Base-by-base conservation (phyloP, 2,888 invertebrate species). In the Lithophane socia region DNA sequence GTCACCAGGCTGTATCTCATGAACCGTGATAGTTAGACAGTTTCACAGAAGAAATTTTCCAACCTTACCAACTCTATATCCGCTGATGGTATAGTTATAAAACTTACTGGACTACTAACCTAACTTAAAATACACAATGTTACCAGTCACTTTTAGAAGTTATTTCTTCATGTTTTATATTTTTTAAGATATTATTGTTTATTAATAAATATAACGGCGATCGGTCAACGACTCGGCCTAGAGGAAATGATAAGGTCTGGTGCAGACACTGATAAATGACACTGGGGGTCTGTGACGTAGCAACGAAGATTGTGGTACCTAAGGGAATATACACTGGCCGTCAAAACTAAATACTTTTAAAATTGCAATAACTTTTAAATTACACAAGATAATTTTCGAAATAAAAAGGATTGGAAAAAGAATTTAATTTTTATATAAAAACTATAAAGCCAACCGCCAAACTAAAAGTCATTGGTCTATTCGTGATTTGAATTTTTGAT, bases 201-300 rank as follows among this genome's bases (percentile, higher is more conserved):
- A 42, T 12, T 21, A 9, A 54, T 54, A 63, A 52, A 80, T 80
- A 67, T 47, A 52, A 21, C 65, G 60, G 12, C 10, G 21, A 0
- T 12, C 73, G 86, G 86, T 74, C 86, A 83, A 67, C 64, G 83
- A 77, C 86, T 71, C 56, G 70, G 66, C 75, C 80, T 83, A 73
- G 76, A 83, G 74, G 47, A 37, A 72, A 63, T 69, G 85, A 85
- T 85, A 86, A 86, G 63, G 81, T 58, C 66, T 65, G 61, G 13
- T n/a, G 52, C 10, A 73, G 18, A 79, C 65, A 37, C 67, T 73
- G 85, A 75, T 84, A 73, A 72, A 72, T 47, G 21, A 52, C 54
- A 54, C 56, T 47, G 16, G 7, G 52, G 21, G 52, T 52, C 52
- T 52, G 24, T 81, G 72, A 74, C 58, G 65, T 75, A 42, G 42